These are phyloP conservation scores for Zapornia atra DNA, from an alignment of 2,113 vertebrate species.

Conservation along the genomic window DNA sequence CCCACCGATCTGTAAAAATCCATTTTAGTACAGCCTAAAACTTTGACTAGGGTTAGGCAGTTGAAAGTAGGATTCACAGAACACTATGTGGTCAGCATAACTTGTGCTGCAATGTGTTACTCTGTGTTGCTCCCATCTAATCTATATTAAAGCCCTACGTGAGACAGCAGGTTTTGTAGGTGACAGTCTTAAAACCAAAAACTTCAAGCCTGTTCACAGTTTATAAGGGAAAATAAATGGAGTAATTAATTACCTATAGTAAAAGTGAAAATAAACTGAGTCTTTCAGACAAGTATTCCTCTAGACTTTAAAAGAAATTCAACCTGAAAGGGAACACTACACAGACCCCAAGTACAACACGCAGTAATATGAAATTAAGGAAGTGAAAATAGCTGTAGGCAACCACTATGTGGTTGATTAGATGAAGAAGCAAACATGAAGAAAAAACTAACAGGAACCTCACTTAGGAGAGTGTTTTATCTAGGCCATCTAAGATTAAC, in stretches of 20 bases:
- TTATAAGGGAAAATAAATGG: not conserved
- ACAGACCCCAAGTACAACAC: not conserved
- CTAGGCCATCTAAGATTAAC: not conserved
- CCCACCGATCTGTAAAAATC: not conserved
- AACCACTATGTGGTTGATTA: not conserved
- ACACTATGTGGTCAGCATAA: not conserved
- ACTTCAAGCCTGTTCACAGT: not conserved
- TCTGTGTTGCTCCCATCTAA: not conserved
- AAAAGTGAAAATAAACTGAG: not conserved
- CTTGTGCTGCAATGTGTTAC: not conserved
- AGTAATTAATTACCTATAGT: not conserved
- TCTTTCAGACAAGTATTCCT: not conserved
- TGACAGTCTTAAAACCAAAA: not conserved
- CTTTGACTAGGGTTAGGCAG: not conserved
- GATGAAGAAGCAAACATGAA: not conserved
- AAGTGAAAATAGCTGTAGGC: not conserved
- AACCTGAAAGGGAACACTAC: not conserved
- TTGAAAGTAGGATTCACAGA: not conserved
- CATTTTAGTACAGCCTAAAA: not conserved
- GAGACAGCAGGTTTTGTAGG: not conserved
- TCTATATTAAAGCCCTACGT: not conserved
- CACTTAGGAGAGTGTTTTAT: not conserved
- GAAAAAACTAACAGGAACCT: not conserved
- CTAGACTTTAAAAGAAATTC: not conserved
- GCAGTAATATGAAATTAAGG: not conserved